Evolutionary conservation across 2,113 vertebrate genomes (phyloP).

Genomic region (Cardinalis cardinalis): DNA sequence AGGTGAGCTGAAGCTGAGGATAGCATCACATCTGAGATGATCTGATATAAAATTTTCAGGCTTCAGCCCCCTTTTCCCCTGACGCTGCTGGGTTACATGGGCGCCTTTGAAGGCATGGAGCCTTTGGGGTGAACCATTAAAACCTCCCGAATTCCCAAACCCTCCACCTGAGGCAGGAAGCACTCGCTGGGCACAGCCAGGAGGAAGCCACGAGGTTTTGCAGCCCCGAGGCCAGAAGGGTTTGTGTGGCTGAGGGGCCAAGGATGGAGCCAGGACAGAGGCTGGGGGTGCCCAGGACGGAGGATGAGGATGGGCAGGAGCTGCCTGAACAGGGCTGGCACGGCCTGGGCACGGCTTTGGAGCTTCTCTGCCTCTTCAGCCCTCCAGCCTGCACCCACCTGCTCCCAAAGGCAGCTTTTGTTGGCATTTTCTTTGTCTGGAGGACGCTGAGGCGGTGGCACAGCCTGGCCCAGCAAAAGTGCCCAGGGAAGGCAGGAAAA

Average conservation of each 20-base stretch:
- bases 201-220: background rate
- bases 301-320: background rate
- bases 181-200: background rate
- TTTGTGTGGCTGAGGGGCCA: accelerated
- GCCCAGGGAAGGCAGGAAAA: background rate
- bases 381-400: background rate
- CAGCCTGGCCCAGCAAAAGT: accelerated
- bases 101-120: accelerated
- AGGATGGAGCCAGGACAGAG: background rate
- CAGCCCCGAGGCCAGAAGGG: background rate
- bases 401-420: background rate
- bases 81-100: accelerated
- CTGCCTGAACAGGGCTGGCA: accelerated
- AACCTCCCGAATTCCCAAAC: background rate
- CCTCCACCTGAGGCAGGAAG: background rate
- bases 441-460: background rate
- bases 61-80: background rate
- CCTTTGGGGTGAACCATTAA: background rate
- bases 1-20: background rate
- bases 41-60: no score
- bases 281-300: background rate
- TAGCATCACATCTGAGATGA: accelerated
- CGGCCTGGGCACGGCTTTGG: accelerated
- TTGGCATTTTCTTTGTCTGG: background rate
- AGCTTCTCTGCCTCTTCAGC: background rate